Base-by-base conservation (phyloP, 2,888 invertebrate genomes). In the Drosophila leonis region DNA sequence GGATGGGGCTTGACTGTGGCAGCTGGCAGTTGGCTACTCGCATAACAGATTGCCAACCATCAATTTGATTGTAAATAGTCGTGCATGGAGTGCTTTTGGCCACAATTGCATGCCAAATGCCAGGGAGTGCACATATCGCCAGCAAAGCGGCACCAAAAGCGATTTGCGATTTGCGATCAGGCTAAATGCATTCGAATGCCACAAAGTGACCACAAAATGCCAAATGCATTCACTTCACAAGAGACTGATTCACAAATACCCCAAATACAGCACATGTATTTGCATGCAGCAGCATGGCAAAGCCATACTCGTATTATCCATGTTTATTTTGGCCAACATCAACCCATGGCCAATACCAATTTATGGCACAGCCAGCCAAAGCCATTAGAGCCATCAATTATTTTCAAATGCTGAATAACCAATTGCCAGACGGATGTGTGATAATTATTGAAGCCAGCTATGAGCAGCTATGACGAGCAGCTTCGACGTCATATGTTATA, bases 131-230 rank as follows among this genome's bases (percentile, higher is more conserved):
- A 51, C 55, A 59, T 46, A 59, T 24, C 35, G 62, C 18, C 49
- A 62, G 33, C 42, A 67, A 49, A 59, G 35, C 41, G 59, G 39
- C 49, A 65, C 33, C 42, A 67, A 78, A 63, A 65, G 55, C 84
- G 75, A 71, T 81, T 73, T 82, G 59, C 84, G 75, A 74, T 85
- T 73, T 76, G 67, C 70, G 70, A 82, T 75, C 63, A 37, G 57
- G 63, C 73, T 68, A 72, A 85, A 76, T 80, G 68, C 80, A 77
- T 71, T 85, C 62, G 63, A 24, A 49, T 66, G 70, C 80, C 86
- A 68, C 80, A 82, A 83, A 83, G 74, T 83, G 86, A 77, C 86
- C 81, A 55, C 81, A 80, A 80, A 78, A 82, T 80, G 70, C 74
- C 74, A 80, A 80, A 83, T 78, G 78, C 82, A 81, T 78, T 64